These are phyloP conservation scores for Percopsis transmontana DNA, from an alignment of 2,113 vertebrate species.

Conservation along the genomic window DNA sequence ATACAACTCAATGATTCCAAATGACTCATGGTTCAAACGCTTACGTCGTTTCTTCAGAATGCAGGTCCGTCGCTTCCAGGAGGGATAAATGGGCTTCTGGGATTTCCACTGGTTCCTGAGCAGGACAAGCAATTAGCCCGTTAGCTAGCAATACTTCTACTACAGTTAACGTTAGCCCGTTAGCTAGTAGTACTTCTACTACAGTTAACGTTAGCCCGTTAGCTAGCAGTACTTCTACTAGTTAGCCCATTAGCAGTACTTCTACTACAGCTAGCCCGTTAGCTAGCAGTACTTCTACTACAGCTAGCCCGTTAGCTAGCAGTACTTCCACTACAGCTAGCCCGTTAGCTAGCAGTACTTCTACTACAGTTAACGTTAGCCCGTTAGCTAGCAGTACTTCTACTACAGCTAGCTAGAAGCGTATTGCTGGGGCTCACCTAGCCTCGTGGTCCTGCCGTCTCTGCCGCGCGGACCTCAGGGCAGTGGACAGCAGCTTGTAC, in stretches of 20 bases:
- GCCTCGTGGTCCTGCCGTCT: neutral
- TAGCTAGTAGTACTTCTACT: neutral
- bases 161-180: neutral
- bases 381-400: neutral
- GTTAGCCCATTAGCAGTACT: neutral
- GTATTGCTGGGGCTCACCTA: constrained; percentile 39
- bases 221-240: neutral
- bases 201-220: neutral
- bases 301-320: no score
- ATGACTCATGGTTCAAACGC: constrained; percentile 2
- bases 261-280: neutral
- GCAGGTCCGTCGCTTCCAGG: neutral
- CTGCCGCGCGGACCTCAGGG: constrained; percentile 32
- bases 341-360: no score
- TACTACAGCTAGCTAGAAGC: neutral
- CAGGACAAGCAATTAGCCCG: neutral
- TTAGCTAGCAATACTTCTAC: neutral
- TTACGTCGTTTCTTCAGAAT: constrained; percentile 49
- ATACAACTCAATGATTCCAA: neutral
- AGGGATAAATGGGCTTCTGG: neutral
- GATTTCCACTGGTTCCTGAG: constrained; percentile 58
- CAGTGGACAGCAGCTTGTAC: constrained; percentile 50
- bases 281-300: no score
- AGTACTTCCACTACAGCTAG: no score
- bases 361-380: neutral